Base-by-base conservation (phyloP, 1,140 invertebrate genomes). In the Himalopsyche phryganea region DNA sequence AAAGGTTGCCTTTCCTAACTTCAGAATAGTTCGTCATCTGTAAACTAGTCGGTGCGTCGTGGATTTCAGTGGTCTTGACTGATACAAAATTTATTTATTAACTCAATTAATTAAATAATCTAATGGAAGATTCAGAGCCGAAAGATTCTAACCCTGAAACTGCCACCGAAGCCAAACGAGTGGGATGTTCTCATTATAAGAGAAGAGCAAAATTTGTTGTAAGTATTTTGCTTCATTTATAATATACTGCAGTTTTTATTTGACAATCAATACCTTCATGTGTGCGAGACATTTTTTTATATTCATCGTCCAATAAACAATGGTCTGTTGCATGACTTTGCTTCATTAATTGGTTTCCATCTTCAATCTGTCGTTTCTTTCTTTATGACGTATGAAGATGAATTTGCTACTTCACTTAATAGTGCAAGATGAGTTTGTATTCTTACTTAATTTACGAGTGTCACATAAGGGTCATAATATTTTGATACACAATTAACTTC, bases 171-270 rank as follows among this genome's bases (percentile, higher is more conserved):
- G 28, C 46, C 67, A 81, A 81, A 71, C 71, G 74, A 17, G 73
- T 80, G 66, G 88, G 88, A 36, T 90, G 88, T 72, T 82, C 83
- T 48, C 88, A 90, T 74, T 90, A 90, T 63, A 88, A 89, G 68
- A 81, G 88, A 66, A 83, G 86, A 67, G 88, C 87, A 3, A 90
- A 90, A 77, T 90, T 90, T 77, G 88, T 90, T 73, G 88, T 89
- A 76, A 83, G 84, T 80, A 63, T 44, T 53, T 53, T 53, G 40
- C 44, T 41, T 41, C 40, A 53, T 41, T 40, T 53, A 53, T 44
- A 35, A 40, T 6, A 40, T 40, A 40, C 15, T 40, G 23, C 23
- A 28, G 23, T 28, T 28, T 28, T 28, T 28, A 28, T 28, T 28
- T 28, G 23, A 5, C 23, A 28, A 28, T 28, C 23, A 28, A 28